Base-by-base conservation (phyloP, 2,113 vertebrate genomes). In the Thalassoma bifasciatum region DNA sequence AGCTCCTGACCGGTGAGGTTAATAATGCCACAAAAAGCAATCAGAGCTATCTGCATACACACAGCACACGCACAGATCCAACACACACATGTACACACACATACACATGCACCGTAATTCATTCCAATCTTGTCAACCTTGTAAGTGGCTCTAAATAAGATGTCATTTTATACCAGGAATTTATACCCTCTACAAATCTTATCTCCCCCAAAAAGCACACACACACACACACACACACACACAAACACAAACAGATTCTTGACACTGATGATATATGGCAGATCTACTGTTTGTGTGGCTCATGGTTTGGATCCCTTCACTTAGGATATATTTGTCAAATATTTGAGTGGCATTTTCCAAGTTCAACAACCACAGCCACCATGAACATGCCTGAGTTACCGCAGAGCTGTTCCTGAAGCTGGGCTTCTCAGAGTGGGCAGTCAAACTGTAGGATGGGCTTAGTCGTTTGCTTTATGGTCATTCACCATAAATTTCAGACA, bases 11-110 rank as follows among this genome's bases (percentile, higher is more conserved):
- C 86, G 73, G 80, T 54, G 83, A 91, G 91, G 91, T 93, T 93
- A 94, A 92, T 92, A 88, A 89, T 86, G 76, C 82, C 88, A 85
- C 82, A 72, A 64, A 92, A 92, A 87, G 76, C 86, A 89, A 91
- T 91, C 86, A 83, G 54, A 37, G 58, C 66, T 14, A 71, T 38
- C 13, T 50, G 53, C 75, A 74, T 44, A 66, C 13, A 62, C 56
- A 63, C 44, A 51, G 21, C 30, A 49, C 66, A 78, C 9, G 36
- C 37, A 49, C 38, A 16, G 9, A 75, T 11, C 26, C 19, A 67
- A 21, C 24, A 64, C 50, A 7, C 2, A 11, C 14, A 50, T 16
- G 53, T 30, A 9, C 49, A 24, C 70, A 63, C 50, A 67, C 30
- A 52, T 61, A 62, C 38, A 19, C 23, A 19, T 21, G 30, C 30